Evolutionary conservation across 2,113 vertebrate genomes (phyloP).

Genomic region (Pluvianellus socialis): DNA sequence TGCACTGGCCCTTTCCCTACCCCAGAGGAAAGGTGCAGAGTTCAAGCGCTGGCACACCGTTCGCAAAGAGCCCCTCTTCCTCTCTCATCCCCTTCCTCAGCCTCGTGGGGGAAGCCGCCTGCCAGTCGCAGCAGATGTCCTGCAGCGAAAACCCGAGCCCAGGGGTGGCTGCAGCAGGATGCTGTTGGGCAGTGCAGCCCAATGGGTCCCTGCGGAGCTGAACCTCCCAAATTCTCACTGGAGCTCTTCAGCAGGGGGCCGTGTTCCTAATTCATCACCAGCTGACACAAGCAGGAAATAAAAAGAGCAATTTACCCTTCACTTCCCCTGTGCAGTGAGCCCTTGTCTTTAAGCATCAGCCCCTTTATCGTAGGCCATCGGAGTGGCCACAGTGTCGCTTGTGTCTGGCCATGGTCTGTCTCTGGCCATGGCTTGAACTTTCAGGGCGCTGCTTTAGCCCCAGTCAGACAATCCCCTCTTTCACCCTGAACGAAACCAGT

Average conservation of each 20-base stretch:
- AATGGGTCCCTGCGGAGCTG: not conserved
- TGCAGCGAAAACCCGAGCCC: not conserved
- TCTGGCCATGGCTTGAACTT: slow-evolving; percentile 47
- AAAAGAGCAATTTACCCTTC: slow-evolving; percentile 47
- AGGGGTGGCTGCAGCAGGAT: not conserved
- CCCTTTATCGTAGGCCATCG: slow-evolving; percentile 64
- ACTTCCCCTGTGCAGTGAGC: slow-evolving; percentile 62
- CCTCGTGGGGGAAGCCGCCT: not conserved
- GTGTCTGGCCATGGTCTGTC: slow-evolving; percentile 63
- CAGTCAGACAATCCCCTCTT: slow-evolving; percentile 16
- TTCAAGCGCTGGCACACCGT: not conserved
- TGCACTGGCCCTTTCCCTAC: not conserved
- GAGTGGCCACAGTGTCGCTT: slow-evolving; percentile 63
- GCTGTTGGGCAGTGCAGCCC: not conserved
- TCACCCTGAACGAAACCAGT: slow-evolving; percentile 27
- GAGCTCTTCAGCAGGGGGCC: not conserved
- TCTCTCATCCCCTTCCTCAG: not conserved
- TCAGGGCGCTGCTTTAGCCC: slow-evolving; percentile 1
- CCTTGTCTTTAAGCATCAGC: slow-evolving; percentile 47
- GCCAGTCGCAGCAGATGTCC: not conserved
- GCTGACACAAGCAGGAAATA: slow-evolving; percentile 60
- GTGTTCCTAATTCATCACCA: slow-evolving; percentile 70
- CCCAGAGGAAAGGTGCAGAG: not conserved
- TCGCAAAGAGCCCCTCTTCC: not conserved
- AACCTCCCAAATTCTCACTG: not conserved